Conservation (phyloP, 2,888 invertebrate species). For the Colletes collaris region DNA sequence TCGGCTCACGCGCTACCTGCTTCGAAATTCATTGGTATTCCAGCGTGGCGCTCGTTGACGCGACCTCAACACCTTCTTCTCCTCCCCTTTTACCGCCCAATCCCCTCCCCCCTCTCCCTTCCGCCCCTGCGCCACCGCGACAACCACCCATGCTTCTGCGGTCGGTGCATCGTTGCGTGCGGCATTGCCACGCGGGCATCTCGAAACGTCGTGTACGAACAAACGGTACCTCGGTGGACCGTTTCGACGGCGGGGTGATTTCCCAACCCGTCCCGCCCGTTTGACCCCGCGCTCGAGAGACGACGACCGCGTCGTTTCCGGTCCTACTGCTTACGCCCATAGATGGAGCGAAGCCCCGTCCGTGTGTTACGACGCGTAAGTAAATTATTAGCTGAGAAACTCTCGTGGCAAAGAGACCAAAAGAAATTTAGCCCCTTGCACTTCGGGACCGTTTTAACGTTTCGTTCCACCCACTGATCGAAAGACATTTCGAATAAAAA, state of each 20-base stretch:
- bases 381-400: too few relatives aligned
- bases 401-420: too few relatives aligned
- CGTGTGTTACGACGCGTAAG: too few relatives aligned
- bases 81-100: neutral
- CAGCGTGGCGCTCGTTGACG: neutral
- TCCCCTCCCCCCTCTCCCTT: too few relatives aligned
- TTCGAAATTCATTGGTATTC: conserved; percentile 43
- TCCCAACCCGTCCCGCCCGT: neutral
- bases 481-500: too few relatives aligned
- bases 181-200: neutral
- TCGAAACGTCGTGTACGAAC: conserved; percentile 10
- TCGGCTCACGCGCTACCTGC: conserved; percentile 19
- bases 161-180: conserved; percentile 6
- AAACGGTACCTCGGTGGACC: conserved; percentile 1
- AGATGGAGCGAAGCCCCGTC: neutral
- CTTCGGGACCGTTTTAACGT: too few relatives aligned
- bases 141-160: neutral
- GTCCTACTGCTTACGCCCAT: neutral
- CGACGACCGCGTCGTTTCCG: conserved; percentile 10
- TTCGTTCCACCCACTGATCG: too few relatives aligned
- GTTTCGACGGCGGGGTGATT: neutral
- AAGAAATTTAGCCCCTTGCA: too few relatives aligned
- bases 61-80: conserved; percentile 1
- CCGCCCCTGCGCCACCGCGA: too few relatives aligned
- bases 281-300: neutral